Base-by-base conservation (phyloP, 2,113 vertebrate genomes). In the Ctenodactylus gundi region DNA sequence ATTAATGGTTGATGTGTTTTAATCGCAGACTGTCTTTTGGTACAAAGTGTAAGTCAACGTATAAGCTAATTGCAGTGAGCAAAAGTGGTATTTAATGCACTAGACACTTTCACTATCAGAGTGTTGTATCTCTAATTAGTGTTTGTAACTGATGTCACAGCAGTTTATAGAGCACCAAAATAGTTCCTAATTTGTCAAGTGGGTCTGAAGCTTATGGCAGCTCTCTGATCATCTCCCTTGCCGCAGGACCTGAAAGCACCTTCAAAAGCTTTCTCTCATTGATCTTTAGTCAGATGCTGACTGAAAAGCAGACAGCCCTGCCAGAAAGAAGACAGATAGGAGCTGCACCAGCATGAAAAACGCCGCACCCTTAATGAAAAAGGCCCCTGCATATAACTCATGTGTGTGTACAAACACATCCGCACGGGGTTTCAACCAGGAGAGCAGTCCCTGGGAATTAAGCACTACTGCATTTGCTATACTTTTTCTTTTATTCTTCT, bases 11-110 rank as follows among this genome's bases (percentile, higher is more conserved):
- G 96, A 97, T 97, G 98, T 97, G 97, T 98, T 99, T 99, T 98
- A 98, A 98, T 98, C 98, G 97, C 97, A 98, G 98, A 98, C 98
- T 98, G 97, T 97, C 97, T 97, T 97, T 97, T 92, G 97, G 97
- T 98, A 97, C 97, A 97, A 98, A 99, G 98, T 97, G 98, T 98
- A 98, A 98, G 98, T 99, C 99, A 99, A 99, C 98, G 98, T 98
- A 95, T 98, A 98, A 98, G 98, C 98, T 99, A 99, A 99, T 99
- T 99, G 99, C 98, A 98, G 98, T 99, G 99, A 98, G 98, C 98
- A 99, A 98, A 98, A 99, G 98, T 98, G 98, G 98, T 99, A 98
- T 99, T 99, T 99, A 99, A 98, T 98, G 98, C 98, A 98, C 98
- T 98, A 98, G 98, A 98, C 98, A 98, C 98, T 99, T 98, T 98